Base-by-base conservation (phyloP, 2,113 vertebrate species). In the Balaeniceps rex region DNA sequence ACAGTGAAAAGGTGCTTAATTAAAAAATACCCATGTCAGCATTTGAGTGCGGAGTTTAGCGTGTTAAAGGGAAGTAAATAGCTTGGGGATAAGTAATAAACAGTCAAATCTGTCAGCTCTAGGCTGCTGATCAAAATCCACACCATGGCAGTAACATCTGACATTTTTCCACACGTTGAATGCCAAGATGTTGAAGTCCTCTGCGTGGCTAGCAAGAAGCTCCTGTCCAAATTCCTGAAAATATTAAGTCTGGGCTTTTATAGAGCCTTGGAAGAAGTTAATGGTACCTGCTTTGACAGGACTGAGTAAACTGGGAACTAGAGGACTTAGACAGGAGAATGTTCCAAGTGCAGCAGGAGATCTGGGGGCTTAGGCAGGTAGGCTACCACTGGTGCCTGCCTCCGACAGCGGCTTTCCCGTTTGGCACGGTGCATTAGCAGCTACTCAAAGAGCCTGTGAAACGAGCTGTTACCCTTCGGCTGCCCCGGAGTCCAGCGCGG, bases 401-500 rank as follows among this genome's bases (percentile, higher is more conserved):
- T 72, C 44, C 1, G 8, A 38, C 14, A 28, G 36, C 7, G 25
- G 47, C 42, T 6, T 52, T 69, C 38, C 38, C 16, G 1, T 77
- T 57, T 26, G 38, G 38, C 55, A 28, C 42, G 0, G 2, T 14
- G 46, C 38, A 13, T 9, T 22, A 63, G 16, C 36, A 64, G 28
- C 82, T 33, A 14, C 19, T 47, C 21, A 17, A 12, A 9, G 15
- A 65, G 64, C 44, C 57, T 18, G 29, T 4, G 38, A 17, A 57
- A 49, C 26, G 49, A n/a, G 19, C 63, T 42, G 4, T 19, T 29
- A 18, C 33, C 21, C 40, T 51, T 66, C 0, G 1, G 72, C 68
- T 74, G 28, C 33, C 22, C n/a, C 6, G 1, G n/a, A 14, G 23
- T 8, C 77, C 51, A 33, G 34, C 0, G 0, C 1, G 7, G 13